These are phyloP conservation scores for Burhinus oedicnemus DNA, from an alignment of 2,113 vertebrate genomes.

Conservation along the genomic window DNA sequence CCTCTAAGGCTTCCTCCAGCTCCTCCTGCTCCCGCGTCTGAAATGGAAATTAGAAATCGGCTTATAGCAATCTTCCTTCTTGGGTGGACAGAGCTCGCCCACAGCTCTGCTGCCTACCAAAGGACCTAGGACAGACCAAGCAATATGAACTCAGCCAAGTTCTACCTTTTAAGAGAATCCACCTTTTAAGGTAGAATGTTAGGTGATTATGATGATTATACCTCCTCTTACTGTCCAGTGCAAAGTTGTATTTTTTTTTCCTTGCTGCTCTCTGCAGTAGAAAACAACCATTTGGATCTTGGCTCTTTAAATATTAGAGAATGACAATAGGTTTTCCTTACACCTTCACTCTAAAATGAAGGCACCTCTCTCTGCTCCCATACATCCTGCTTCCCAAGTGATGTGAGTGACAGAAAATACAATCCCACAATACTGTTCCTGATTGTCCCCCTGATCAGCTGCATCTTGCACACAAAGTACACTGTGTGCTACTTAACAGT, in stretches of 20 bases:
- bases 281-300: not conserved
- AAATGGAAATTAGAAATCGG: slow-evolving; percentile 18
- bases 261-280: not conserved
- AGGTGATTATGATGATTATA: not conserved
- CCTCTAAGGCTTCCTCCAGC: slow-evolving; percentile 91
- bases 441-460: not conserved
- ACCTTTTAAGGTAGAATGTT: not conserved
- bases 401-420: not conserved
- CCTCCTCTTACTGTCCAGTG: not conserved
- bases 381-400: not conserved
- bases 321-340: not conserved
- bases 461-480: not conserved
- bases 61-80: not conserved
- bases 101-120: not conserved
- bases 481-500: not conserved
- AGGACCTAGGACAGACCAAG: not conserved
- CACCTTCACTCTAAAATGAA: not conserved
- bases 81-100: not conserved
- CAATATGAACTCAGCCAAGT: not conserved
- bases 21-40: slow-evolving; percentile 96
- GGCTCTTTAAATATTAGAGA: not conserved
- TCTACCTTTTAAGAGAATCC: not conserved
- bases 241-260: not conserved
- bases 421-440: not conserved
- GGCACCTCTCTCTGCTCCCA: not conserved